phyloP scores from a whole-genome alignment of 92 coral and sea anemone genomes.

The Porites evermanni region DNA sequence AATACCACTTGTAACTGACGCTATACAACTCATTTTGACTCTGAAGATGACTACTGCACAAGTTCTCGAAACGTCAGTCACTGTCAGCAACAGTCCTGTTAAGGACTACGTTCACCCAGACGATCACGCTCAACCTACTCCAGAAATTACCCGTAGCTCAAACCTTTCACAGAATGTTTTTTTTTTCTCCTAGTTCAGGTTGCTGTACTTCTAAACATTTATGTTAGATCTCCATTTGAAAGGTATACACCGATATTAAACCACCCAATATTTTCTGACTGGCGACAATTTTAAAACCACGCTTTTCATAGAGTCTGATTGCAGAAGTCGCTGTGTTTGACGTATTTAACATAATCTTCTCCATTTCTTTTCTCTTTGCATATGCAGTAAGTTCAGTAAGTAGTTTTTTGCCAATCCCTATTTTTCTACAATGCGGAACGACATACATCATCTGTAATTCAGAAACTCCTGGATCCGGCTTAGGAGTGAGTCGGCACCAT shows the following conservation, averaged over 20 bases:
- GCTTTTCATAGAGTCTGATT: conserved; percentile 40
- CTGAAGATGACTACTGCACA: too few relatives aligned
- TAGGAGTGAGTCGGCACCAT: conserved; percentile 65
- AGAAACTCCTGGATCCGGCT: conserved; percentile 50
- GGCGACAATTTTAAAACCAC: background rate
- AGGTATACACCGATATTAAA: background rate
- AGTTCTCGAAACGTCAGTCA: too few relatives aligned
- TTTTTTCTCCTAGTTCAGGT: too few relatives aligned
- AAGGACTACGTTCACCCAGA: too few relatives aligned
- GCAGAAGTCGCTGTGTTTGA: conserved; percentile 59
- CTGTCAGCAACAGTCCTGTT: too few relatives aligned
- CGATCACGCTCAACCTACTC: too few relatives aligned
- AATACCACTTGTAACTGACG: too few relatives aligned
- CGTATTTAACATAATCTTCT: conserved; percentile 56
- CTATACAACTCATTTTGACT: too few relatives aligned
- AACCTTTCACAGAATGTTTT: too few relatives aligned
- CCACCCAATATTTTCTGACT: background rate
- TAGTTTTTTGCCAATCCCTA: conserved; percentile 68
- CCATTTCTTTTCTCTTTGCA: background rate
- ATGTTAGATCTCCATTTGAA: background rate
- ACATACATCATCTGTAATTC: conserved; percentile 75
- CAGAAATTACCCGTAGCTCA: too few relatives aligned
- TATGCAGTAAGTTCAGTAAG: conserved; percentile 34
- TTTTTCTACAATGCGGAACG: conserved; percentile 32
- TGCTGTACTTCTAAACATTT: too few relatives aligned